Evolutionary conservation across 2,797 vertebrate genomes (phyloP).

Genomic region (Lophotriccus pileatus): DNA sequence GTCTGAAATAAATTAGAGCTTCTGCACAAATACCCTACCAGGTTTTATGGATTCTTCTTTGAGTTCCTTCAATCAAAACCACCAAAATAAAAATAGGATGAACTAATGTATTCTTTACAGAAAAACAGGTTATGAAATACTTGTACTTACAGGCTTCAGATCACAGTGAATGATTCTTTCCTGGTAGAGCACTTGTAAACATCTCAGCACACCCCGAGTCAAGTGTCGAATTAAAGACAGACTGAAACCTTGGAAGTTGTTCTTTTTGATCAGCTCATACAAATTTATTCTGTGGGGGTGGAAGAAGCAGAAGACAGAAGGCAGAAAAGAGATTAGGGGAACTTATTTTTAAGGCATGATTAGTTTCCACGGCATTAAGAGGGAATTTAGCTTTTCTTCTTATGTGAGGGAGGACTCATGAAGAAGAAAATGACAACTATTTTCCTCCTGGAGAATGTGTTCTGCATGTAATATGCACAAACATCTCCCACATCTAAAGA

Average conservation of each 20-base stretch:
- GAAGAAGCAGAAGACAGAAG: neutral
- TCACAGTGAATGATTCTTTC: slow-evolving; percentile 97
- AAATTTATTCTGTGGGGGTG: slow-evolving; percentile 85
- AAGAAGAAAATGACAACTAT: neutral
- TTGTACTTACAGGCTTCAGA: slow-evolving; percentile 87
- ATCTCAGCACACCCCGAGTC: slow-evolving; percentile 86
- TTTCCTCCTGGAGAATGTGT: neutral
- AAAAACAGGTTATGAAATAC: neutral
- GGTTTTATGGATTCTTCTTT: neutral
- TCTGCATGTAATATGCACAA: neutral
- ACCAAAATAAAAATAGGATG: neutral
- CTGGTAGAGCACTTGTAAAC: slow-evolving; percentile 89
- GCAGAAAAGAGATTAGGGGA: neutral
- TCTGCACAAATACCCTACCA: neutral
- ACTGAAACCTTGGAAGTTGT: slow-evolving; percentile 94
- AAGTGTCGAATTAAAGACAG: slow-evolving; percentile 87
- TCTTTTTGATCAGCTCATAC: slow-evolving; percentile 94
- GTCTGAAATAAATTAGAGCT: neutral
- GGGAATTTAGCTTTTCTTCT: neutral
- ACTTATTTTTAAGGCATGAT: neutral
- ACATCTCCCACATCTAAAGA: neutral
- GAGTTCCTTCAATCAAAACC: neutral
- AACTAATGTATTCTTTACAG: neutral
- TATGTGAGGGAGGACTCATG: neutral
- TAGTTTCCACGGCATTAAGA: neutral